Base-by-base conservation (phyloP, 1,140 invertebrate species). In the Dolichoris vasculosae region DNA sequence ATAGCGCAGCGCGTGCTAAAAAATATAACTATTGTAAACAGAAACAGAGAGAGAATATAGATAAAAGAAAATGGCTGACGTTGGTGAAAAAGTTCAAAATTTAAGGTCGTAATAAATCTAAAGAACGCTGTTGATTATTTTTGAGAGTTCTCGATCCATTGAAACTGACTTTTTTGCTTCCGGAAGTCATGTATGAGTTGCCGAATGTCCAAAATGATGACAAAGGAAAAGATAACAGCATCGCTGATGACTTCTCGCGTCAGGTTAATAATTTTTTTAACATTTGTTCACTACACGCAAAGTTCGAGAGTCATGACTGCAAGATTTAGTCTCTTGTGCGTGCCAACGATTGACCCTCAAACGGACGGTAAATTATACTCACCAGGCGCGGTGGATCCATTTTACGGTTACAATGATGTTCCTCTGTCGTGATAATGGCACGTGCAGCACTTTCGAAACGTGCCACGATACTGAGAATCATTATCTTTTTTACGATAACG, bases 191-290 rank as follows among this genome's bases (percentile, higher is more conserved):
- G 95, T 96, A 96, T 91, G 89, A 90, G 88, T 91, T 96, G 91
- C 95, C 94, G 94, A 95, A 95, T 92, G 94, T 95, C 88, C 94
- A 94, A 86, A 46, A 69, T 17, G 78, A 8, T 1, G 89, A 26
- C 20, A 51, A 8, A 8, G 38, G 3, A 6, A 55, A 8, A 7
- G 8, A 6, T 9, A 30, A 51, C 23, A 51, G 30, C 71, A 11
- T 30, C 63, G 30, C n/a, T 55, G 55, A 38, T 2, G 71, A 64
- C 26, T 75, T 59, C 30, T 38, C 46, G 20, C 35, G 95, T 91
- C 94, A 96, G 95, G 95, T 96, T 96, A 95, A 94, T 92, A 94
- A 94, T 92, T 94, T 96, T 94, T 94, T 95, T 91, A 94, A 96
- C 95, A 95, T 96, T 20, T 59, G 3, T 3, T 59, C 26, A 59